Base-by-base conservation (phyloP, 2,888 invertebrate genomes). In the Limnephilus rhombicus region DNA sequence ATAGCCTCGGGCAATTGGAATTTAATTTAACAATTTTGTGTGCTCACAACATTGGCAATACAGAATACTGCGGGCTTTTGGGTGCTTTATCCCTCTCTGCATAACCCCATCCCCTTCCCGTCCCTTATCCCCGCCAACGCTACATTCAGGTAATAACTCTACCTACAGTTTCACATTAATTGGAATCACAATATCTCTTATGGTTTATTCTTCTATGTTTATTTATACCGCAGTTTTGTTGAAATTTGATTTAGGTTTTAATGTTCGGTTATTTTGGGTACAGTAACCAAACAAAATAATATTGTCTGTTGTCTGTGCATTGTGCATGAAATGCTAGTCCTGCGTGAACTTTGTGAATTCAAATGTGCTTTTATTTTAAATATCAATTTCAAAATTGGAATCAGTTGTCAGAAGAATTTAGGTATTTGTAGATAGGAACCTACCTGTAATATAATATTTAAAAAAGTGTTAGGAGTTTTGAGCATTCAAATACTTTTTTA, bases 1-100 rank as follows among this genome's bases (percentile, higher is more conserved):
- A 92, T 93, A 87, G 93, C 93, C 92, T 31, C 88, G 82, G 92
- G 93, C 92, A 88, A 93, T 93, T 90, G 89, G 93, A 93, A 93
- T 93, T 93, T 93, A 93, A 93, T 93, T 93, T 93, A 93, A 93
- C 93, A 93, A 91, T 93, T 93, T 93, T 93, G 93, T 93, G 89
- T 93, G 93, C 93, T 90, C 90, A 93, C 93, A 92, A 91, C 93
- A 89, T 88, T 49, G 80, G 87, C 68, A 86, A 86, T 91, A 91
- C 86, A 86, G 53, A 85, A 80, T 80, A 91, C 89, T 80, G 91
- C 87, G 83, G 80, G 85, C 91, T 91, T 68, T 49, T 86, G 89
- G 80, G 34, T 80, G 80, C 31, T 82, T 31, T 82, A 29, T 82
- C 31, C 82, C 31, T 82, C 82, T 82, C 31, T 34, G 29, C 29